Evolutionary conservation across 2,797 vertebrate genomes (phyloP).

Genomic region (Tapirus indicus): DNA sequence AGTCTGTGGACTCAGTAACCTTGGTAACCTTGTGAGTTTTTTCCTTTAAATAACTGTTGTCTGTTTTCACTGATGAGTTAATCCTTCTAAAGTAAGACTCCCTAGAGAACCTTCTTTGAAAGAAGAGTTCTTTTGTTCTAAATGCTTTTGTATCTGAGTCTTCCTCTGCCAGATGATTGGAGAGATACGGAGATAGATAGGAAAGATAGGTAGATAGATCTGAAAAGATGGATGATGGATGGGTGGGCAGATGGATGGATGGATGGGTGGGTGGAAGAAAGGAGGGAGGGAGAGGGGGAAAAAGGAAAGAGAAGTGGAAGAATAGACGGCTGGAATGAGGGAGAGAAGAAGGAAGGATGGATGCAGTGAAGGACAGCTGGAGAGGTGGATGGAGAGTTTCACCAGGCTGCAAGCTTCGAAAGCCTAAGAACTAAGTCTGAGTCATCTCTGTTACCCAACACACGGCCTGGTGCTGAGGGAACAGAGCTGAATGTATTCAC

Average conservation of each 20-base stretch:
- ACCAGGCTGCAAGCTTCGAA: not conserved
- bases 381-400: not conserved
- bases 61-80: not conserved
- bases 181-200: not conserved
- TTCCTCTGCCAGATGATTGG: not conserved
- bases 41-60: not conserved
- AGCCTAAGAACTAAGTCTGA: not conserved
- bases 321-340: not conserved
- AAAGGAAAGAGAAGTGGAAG: not conserved
- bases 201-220: not conserved
- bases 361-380: not conserved
- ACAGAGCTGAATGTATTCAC: not conserved
- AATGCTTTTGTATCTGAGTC: not conserved
- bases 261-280: not conserved
- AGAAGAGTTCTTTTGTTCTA: not conserved
- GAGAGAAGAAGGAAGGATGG: not conserved
- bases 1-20: not conserved
- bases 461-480: not conserved
- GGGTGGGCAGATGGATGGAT: not conserved
- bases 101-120: not conserved
- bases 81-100: constrained; percentile 9
- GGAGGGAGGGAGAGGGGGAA: not conserved
- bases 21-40: not conserved
- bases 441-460: not conserved
- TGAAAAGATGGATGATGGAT: not conserved